These are phyloP conservation scores for Ladona fulva DNA, from an alignment of 1,140 invertebrate genomes.

Conservation along the genomic window DNA sequence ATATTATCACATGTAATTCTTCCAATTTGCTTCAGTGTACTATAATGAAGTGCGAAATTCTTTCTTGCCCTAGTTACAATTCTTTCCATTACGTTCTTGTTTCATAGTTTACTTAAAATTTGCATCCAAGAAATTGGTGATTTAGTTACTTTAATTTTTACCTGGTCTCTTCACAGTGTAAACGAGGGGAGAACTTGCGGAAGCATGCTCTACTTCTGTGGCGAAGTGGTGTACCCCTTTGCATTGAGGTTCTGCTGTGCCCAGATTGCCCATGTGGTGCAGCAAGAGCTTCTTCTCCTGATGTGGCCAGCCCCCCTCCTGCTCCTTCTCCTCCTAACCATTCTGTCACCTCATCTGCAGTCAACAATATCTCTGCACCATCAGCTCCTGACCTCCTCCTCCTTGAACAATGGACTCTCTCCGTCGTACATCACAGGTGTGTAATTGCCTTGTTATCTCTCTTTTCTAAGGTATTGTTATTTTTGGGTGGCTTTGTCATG, in stretches of 20 bases:
- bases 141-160: not conserved
- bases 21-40: no score
- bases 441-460: no score
- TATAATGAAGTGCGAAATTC: no score
- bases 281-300: slow-evolving; percentile 35
- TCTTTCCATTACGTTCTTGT: no score
- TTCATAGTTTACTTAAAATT: no score
- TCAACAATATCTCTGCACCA: slow-evolving; percentile 33
- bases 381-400: slow-evolving; percentile 43
- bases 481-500: no score
- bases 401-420: slow-evolving; percentile 66
- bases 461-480: no score
- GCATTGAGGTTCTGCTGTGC: slow-evolving; percentile 62
- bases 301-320: slow-evolving; percentile 40
- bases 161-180: slow-evolving; percentile 37
- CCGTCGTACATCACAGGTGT: slow-evolving; percentile 52
- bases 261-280: slow-evolving; percentile 53
- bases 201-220: slow-evolving; percentile 45
- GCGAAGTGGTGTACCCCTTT: slow-evolving; percentile 51
- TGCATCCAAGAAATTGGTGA: no score
- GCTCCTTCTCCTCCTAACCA: slow-evolving; percentile 27
- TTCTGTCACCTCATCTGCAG: slow-evolving; percentile 30
- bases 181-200: slow-evolving; percentile 41
- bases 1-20: no score
- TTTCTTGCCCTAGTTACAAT: no score